These are phyloP conservation scores for Philotrypesis tridentata DNA, from an alignment of 1,140 invertebrate genomes.

Conservation along the genomic window DNA sequence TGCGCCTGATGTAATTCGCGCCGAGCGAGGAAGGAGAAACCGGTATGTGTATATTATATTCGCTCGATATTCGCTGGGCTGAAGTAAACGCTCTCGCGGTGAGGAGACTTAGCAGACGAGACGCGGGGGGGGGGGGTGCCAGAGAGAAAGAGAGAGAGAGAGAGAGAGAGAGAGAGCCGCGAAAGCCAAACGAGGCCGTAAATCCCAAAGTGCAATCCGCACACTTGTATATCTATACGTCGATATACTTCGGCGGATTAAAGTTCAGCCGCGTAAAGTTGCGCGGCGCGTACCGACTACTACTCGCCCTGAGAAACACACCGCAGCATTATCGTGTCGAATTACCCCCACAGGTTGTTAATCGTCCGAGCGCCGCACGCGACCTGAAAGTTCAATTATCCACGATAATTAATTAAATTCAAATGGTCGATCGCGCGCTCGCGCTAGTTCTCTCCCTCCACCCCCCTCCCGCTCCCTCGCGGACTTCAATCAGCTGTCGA, in stretches of 20 bases:
- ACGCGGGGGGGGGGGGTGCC: too few relatives aligned
- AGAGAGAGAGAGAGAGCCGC: too few relatives aligned
- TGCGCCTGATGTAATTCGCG: slow-evolving; percentile 48
- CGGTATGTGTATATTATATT: not conserved
- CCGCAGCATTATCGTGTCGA: slow-evolving; percentile 59
- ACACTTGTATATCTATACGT: too few relatives aligned
- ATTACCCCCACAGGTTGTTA: slow-evolving; percentile 61
- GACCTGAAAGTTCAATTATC: slow-evolving; percentile 66
- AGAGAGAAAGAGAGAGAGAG: too few relatives aligned
- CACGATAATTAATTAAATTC: slow-evolving; percentile 67
- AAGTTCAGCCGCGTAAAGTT: not conserved
- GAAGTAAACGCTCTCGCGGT: too few relatives aligned
- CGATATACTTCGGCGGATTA: not conserved
- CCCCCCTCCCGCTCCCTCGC: not conserved
- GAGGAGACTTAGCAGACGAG: not conserved
- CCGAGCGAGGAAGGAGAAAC: not conserved
- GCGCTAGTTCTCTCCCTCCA: not conserved
- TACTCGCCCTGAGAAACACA: not conserved
- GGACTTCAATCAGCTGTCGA: slow-evolving; percentile 56
- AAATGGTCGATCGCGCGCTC: slow-evolving; percentile 55
- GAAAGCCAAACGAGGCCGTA: slow-evolving; percentile 12
- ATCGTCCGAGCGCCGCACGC: slow-evolving; percentile 53
- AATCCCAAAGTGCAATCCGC: not conserved
- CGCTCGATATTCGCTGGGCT: not conserved
- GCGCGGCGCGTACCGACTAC: slow-evolving; percentile 20